Percentiles rank a stretch among this genome's conserved stretches.
phyloP scores from a whole-genome alignment of 1,140 invertebrate genomes.

The Eumeta japonica region DNA sequence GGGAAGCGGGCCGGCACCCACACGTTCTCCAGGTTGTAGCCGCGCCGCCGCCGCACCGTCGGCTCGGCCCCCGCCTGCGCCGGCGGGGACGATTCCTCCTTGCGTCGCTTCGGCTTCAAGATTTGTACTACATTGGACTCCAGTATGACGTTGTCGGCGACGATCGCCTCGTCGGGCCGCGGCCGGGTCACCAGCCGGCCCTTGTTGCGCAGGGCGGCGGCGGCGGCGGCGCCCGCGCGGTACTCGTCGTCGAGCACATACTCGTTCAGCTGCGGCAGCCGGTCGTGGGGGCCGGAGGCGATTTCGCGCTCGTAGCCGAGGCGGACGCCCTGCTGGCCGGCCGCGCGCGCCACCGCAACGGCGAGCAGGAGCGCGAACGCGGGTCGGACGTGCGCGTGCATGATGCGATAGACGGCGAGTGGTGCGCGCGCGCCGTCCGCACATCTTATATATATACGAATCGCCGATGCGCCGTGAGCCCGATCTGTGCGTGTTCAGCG shows the following conservation, averaged over 20 bases:
- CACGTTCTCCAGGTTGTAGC: conserved; percentile 55
- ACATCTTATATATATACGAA: conserved; percentile 50
- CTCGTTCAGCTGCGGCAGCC: conserved; percentile 30
- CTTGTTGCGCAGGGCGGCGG: conserved; percentile 36
- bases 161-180: conserved; percentile 38
- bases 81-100: conserved; percentile 14
- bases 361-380: conserved; percentile 19
- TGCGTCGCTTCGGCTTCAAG: conserved; percentile 23
- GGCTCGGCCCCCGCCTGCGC: conserved; percentile 17
- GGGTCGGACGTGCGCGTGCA: conserved; percentile 48
- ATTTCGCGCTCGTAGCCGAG: conserved; percentile 45
- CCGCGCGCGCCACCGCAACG: conserved; percentile 23
- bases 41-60: conserved; percentile 41
- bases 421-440: conserved; percentile 41
- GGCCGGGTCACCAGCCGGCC: conserved; percentile 38
- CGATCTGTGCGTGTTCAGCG: conserved; percentile 38
- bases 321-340: conserved; percentile 19
- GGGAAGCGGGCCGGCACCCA: conserved; percentile 49
- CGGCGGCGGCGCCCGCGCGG: too few relatives aligned
- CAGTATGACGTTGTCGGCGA: conserved; percentile 48
- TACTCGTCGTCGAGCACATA: conserved; percentile 37
- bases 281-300: conserved; percentile 30
- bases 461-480: conserved; percentile 48
- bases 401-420: conserved; percentile 43
- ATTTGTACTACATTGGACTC: conserved; percentile 48